Conservation (phyloP, 2,797 vertebrate species). For the Hypotaenidia philippensis region DNA sequence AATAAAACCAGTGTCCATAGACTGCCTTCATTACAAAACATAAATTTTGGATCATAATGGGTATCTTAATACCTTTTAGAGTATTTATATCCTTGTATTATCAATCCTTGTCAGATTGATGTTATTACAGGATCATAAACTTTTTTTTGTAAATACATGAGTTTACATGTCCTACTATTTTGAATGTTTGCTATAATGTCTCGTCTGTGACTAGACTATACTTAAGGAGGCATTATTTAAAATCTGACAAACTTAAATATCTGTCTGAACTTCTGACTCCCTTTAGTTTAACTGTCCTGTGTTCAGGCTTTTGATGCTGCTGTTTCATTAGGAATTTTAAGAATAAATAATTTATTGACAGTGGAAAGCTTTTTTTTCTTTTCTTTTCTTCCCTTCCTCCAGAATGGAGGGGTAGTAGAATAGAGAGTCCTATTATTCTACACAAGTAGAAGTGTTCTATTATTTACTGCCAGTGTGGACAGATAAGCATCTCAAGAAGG, state of each 20-base stretch:
- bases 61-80: background rate
- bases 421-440: too few relatives aligned
- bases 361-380: too few relatives aligned
- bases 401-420: too few relatives aligned
- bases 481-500: too few relatives aligned
- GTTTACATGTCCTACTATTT: background rate
- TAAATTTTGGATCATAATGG: background rate
- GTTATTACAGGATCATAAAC: background rate
- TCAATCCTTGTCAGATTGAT: background rate
- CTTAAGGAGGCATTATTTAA: background rate
- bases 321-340: background rate
- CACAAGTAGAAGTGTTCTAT: too few relatives aligned
- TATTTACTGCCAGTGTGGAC: too few relatives aligned
- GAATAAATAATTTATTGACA: background rate
- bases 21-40: background rate
- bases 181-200: background rate
- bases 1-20: background rate
- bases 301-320: background rate
- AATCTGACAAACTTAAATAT: background rate
- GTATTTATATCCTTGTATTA: background rate
- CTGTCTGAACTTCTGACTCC: background rate
- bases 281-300: background rate
- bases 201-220: background rate
- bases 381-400: too few relatives aligned
- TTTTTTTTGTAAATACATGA: background rate